A percentile compares a stretch with the other conserved stretches of the same genome.
phyloP scores from a whole-genome alignment of 2,888 invertebrate species.

The Ichneumoninae sp. region DNA sequence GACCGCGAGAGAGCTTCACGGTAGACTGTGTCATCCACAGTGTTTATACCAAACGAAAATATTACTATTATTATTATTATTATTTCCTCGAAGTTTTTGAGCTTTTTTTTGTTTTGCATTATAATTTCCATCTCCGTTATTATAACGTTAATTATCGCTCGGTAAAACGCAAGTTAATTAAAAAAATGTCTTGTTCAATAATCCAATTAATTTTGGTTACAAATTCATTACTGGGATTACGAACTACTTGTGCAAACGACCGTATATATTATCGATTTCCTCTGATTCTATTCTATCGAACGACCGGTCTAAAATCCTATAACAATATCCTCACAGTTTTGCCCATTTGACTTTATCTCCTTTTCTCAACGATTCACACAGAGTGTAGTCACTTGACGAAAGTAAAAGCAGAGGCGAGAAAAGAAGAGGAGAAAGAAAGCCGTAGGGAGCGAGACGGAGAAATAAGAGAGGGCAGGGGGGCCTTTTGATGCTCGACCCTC shows the following conservation, averaged over 20 bases:
- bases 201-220: too few relatives aligned
- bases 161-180: too few relatives aligned
- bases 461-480: constrained; percentile 63
- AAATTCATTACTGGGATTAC: too few relatives aligned
- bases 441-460: constrained; percentile 21
- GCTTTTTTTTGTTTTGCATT: constrained; percentile 1
- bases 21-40: constrained; percentile 47
- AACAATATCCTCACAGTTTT: not conserved
- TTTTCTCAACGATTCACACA: constrained; percentile 55
- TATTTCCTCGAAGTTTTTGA: constrained; percentile 5
- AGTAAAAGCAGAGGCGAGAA: constrained; percentile 63
- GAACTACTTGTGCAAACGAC: too few relatives aligned
- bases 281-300: not conserved
- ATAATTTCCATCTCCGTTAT: constrained; percentile 32
- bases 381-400: constrained; percentile 15
- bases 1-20: constrained; percentile 54
- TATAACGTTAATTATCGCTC: not conserved
- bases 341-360: not conserved
- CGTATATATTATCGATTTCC: too few relatives aligned
- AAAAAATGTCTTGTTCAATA: too few relatives aligned
- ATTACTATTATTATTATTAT: not conserved
- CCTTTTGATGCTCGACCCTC: constrained; percentile 77
- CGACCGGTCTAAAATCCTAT: not conserved
- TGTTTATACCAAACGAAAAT: constrained; percentile 38
- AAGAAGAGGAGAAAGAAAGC: constrained; percentile 42